Evolutionary conservation across 2,113 vertebrate genomes (phyloP).

Genomic region (Scolopax mira): DNA sequence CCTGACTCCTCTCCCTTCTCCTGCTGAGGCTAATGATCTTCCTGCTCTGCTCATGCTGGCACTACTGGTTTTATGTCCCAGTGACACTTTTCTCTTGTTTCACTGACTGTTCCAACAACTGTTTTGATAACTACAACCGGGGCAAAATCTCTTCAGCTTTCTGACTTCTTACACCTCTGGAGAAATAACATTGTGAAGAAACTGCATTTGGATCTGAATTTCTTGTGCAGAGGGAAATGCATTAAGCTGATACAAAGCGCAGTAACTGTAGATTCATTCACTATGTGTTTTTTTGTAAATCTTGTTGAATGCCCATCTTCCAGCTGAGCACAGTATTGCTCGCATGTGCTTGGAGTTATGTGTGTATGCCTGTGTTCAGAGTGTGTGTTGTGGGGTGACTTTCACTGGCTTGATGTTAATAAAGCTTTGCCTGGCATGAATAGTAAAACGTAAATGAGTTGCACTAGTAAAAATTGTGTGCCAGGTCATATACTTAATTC

Average conservation of each 20-base stretch:
- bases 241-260: background rate
- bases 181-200: background rate
- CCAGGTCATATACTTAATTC: background rate
- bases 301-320: background rate
- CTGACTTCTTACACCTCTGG: background rate
- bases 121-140: background rate
- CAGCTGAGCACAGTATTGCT: background rate
- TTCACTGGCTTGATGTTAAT: background rate
- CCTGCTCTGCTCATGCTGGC: background rate
- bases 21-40: background rate
- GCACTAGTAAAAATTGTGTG: background rate
- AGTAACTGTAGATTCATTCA: background rate
- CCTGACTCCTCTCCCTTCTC: background rate
- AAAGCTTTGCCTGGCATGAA: background rate
- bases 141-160: background rate
- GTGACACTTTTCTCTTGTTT: background rate
- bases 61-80: background rate
- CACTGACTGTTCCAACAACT: background rate
- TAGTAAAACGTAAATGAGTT: background rate
- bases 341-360: accelerated
- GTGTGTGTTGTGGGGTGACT: background rate
- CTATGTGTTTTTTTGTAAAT: background rate
- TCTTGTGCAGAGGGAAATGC: background rate
- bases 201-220: background rate
- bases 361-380: background rate